Percentiles rank a stretch among this genome's conserved stretches.
Conservation (phyloP, 1,140 invertebrate genomes). For the Drosophila ercepeae region DNA sequence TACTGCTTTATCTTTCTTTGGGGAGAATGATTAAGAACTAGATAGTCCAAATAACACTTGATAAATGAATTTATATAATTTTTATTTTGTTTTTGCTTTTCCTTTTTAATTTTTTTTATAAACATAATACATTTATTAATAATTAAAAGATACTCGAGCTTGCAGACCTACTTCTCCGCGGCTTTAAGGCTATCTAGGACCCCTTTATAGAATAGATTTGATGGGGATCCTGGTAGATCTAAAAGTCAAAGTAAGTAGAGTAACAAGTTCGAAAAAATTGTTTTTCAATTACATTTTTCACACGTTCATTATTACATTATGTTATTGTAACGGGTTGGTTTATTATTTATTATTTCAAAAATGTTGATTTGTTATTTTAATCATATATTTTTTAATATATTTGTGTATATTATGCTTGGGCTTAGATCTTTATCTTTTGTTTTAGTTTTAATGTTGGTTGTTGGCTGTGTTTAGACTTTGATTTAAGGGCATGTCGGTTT, state of each 20-base stretch:
- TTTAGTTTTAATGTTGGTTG: conserved; percentile 52
- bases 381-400: conserved; percentile 53
- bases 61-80: conserved; percentile 74
- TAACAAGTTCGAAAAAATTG: conserved; percentile 52
- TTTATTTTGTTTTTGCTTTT: conserved; percentile 80
- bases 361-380: conserved; percentile 49
- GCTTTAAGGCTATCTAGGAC: background rate
- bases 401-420: conserved; percentile 30
- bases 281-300: conserved; percentile 61
- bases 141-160: conserved; percentile 71
- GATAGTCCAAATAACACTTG: background rate
- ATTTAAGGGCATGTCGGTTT: conserved; percentile 78
- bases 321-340: conserved; percentile 51
- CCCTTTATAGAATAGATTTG: conserved; percentile 2
- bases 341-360: conserved; percentile 56
- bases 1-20: background rate
- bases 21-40: too few relatives aligned
- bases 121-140: conserved; percentile 83
- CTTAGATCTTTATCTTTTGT: conserved; percentile 35
- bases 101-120: conserved; percentile 78
- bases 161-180: conserved; percentile 26
- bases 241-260: conserved; percentile 11
- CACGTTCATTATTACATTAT: conserved; percentile 61
- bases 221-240: conserved; percentile 4
- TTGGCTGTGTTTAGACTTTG: conserved; percentile 71